Conservation (phyloP, 37 sponge, comb jelly and placozoan species). For the Axinella damicornis region DNA sequence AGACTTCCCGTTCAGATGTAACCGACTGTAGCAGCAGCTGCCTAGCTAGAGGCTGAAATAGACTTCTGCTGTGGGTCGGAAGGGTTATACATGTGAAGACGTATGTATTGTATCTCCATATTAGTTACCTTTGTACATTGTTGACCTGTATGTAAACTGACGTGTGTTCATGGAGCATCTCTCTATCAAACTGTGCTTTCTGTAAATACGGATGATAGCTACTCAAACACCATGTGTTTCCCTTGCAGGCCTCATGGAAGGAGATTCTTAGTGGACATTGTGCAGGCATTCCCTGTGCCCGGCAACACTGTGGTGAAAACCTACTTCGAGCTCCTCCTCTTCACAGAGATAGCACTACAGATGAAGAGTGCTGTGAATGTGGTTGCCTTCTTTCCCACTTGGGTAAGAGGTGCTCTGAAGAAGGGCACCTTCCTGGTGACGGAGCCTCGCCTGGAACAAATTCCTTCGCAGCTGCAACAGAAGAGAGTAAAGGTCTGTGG, state of each 20-base stretch:
- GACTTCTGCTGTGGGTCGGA: too few relatives aligned
- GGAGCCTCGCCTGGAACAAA: conserved; percentile 40
- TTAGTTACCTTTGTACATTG: too few relatives aligned
- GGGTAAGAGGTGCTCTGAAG: conserved; percentile 39
- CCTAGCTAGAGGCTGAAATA: too few relatives aligned
- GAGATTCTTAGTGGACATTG: conserved; percentile 21
- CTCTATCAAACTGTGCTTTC: too few relatives aligned
- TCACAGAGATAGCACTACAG: conserved; percentile 34
- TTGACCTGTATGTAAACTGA: too few relatives aligned
- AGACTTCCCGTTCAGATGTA: too few relatives aligned
- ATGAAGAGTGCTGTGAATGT: conserved; percentile 1
- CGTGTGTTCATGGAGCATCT: too few relatives aligned
- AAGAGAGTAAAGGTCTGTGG: conserved; percentile 56
- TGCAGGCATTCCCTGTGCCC: conserved; percentile 36
- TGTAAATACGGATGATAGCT: too few relatives aligned
- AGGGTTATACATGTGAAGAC: too few relatives aligned
- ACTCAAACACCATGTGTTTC: neutral
- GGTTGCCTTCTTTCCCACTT: conserved; percentile 49
- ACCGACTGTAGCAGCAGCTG: too few relatives aligned
- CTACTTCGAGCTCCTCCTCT: conserved; percentile 64
- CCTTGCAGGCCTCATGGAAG: conserved; percentile 1
- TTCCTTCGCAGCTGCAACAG: conserved; percentile 46
- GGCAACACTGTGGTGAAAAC: conserved; percentile 41
- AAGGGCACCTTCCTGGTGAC: conserved; percentile 4
- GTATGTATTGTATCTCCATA: neutral